phyloP scores from a whole-genome alignment of 2,113 vertebrate species.

The Ifrita kowaldi region DNA sequence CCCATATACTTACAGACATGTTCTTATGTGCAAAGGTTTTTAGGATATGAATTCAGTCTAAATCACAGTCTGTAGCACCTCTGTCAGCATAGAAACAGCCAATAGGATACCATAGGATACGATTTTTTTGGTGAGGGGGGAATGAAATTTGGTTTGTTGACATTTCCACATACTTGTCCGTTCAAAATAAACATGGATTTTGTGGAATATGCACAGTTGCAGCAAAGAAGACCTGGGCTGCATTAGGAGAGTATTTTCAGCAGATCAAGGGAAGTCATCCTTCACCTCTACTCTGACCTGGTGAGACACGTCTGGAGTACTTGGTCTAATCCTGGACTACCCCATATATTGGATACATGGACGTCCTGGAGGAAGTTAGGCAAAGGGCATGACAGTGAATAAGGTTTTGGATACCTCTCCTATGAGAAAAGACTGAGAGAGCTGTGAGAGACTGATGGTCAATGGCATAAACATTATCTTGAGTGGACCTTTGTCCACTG shows the following conservation, averaged over 20 bases:
- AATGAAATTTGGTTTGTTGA: neutral
- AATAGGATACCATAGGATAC: neutral
- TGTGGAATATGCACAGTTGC: neutral
- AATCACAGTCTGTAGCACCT: neutral
- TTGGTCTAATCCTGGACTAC: neutral
- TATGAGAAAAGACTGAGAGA: neutral
- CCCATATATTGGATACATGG: neutral
- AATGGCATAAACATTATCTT: neutral
- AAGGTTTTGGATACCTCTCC: neutral
- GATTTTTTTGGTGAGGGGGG: rapidly evolving
- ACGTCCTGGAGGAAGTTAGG: neutral
- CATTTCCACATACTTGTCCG: neutral
- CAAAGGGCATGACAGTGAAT: neutral
- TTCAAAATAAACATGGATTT: neutral
- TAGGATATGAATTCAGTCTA: neutral
- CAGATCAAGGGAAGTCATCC: neutral
- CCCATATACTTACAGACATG: neutral
- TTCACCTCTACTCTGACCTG: neutral
- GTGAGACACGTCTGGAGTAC: neutral
- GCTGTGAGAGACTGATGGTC: neutral
- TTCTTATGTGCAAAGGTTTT: neutral
- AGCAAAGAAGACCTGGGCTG: neutral
- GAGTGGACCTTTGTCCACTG: neutral
- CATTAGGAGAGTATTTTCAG: neutral
- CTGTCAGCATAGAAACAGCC: neutral